Evolutionary conservation across 2,888 invertebrate species (phyloP).

Genomic region (Phaedon cochleariae): DNA sequence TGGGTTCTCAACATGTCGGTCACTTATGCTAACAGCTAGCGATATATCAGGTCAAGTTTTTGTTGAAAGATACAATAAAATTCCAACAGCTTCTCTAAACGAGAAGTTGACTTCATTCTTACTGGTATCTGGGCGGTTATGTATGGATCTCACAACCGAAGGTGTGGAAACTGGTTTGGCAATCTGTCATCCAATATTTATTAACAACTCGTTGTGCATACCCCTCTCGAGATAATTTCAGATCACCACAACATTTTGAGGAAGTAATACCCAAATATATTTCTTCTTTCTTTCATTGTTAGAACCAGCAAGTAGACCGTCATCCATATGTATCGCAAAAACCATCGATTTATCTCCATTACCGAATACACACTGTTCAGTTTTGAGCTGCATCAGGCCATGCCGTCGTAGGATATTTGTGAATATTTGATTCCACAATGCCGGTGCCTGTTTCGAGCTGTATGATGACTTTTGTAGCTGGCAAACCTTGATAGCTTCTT

Average conservation of each 20-base stretch:
- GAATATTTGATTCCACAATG: neutral
- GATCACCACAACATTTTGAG: too few species aligned
- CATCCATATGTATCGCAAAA: slow-evolving; percentile 4
- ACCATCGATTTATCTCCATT: neutral
- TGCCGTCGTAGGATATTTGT: neutral
- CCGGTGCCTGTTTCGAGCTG: neutral
- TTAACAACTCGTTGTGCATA: too few species aligned
- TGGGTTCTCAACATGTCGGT: neutral
- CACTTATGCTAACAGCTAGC: neutral
- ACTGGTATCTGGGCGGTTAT: too few species aligned
- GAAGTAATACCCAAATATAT: too few species aligned
- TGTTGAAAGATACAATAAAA: too few species aligned
- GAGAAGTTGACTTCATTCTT: neutral
- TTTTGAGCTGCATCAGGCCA: neutral
- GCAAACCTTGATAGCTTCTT: slow-evolving; percentile 1
- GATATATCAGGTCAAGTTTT: neutral
- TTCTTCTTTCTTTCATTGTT: too few species aligned
- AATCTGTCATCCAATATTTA: neutral
- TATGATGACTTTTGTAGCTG: neutral
- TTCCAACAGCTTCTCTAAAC: too few species aligned
- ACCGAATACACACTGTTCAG: neutral
- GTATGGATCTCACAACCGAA: neutral
- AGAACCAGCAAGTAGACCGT: too few species aligned
- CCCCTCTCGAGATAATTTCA: too few species aligned
- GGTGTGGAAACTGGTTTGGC: too few species aligned